These are phyloP conservation scores for Notamacropus eugenii DNA, from an alignment of 2,797 vertebrate genomes.

Conservation along the genomic window DNA sequence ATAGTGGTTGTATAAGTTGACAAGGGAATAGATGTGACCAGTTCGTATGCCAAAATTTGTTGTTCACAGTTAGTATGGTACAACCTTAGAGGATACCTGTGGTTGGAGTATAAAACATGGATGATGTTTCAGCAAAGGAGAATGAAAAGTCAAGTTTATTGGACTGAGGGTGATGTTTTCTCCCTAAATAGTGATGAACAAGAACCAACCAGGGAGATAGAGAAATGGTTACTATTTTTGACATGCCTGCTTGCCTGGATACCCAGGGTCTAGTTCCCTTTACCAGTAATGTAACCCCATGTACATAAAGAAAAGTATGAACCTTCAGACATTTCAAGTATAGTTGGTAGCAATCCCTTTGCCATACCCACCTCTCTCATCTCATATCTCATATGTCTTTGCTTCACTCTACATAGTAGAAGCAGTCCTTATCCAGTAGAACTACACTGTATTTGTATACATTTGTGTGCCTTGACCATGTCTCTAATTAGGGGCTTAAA, in stretches of 20 bases:
- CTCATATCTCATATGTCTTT: not conserved
- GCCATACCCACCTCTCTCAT: not conserved
- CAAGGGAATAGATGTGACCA: not conserved
- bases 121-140: not conserved
- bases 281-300: not conserved
- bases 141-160: not conserved
- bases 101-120: not conserved
- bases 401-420: not conserved
- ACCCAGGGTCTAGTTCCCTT: not conserved
- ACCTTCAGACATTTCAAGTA: not conserved
- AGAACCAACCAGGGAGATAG: not conserved
- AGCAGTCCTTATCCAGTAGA: not conserved
- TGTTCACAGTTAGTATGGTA: not conserved
- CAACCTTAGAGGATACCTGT: not conserved
- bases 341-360: not conserved
- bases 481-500: not conserved
- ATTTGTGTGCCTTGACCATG: not conserved
- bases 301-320: not conserved
- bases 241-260: slow-evolving; percentile 8
- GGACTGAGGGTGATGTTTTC: not conserved
- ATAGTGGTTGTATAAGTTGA: not conserved
- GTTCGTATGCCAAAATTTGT: not conserved
- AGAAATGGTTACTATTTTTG: not conserved
- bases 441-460: not conserved
- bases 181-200: fast-evolving